phyloP scores from a whole-genome alignment of 1,140 invertebrate species.

The Trichomalopsis sarcophagae region DNA sequence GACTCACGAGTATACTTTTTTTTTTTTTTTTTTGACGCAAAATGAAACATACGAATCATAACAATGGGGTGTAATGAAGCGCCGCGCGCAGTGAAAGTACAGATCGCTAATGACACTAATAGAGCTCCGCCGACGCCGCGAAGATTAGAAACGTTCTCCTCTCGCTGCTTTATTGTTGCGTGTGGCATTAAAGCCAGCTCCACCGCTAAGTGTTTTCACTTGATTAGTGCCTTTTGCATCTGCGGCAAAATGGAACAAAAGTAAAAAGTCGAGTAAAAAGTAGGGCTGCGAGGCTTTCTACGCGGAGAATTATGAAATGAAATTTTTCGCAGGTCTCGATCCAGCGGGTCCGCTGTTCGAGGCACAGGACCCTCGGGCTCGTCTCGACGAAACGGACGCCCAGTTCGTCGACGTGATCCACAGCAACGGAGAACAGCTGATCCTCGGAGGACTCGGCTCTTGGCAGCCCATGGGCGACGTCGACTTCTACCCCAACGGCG shows the following conservation, averaged over 20 bases:
- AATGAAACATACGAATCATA: background rate
- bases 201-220: background rate
- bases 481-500: slow-evolving; percentile 94
- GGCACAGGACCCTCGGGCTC: slow-evolving; percentile 86
- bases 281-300: too few species aligned
- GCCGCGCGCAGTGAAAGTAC: background rate
- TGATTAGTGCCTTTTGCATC: background rate
- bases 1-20: background rate
- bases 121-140: background rate
- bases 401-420: slow-evolving; percentile 96
- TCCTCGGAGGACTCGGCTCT: slow-evolving; percentile 88
- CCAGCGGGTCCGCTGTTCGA: slow-evolving; percentile 94
- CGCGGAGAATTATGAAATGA: background rate
- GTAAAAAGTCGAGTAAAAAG: too few species aligned
- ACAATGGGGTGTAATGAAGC: too few species aligned
- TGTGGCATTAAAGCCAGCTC: background rate
- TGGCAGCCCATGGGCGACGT: slow-evolving; percentile 93
- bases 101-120: background rate
- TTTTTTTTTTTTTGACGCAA: too few species aligned
- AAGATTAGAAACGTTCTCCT: background rate
- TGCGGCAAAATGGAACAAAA: background rate
- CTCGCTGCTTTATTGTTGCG: background rate
- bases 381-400: slow-evolving; percentile 90
- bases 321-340: slow-evolving; percentile 82
- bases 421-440: slow-evolving; percentile 92